phyloP scores from a whole-genome alignment of 2,113 vertebrate genomes.

The Xiphophorus couchianus region DNA sequence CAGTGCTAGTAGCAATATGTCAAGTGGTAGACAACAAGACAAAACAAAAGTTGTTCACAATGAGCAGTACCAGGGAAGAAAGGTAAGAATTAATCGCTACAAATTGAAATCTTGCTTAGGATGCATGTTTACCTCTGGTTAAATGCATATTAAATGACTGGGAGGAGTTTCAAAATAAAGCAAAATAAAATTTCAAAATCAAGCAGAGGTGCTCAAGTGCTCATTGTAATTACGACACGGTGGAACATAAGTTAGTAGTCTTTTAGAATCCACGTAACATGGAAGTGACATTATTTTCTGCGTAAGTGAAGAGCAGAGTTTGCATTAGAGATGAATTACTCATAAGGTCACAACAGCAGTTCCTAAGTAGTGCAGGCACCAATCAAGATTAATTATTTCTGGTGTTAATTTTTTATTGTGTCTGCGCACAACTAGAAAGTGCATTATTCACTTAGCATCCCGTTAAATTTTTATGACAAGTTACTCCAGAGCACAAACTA shows the following conservation, averaged over 20 bases:
- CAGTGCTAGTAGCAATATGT: slow-evolving; percentile 53
- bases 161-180: slow-evolving; percentile 73
- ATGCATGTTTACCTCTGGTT: slow-evolving; percentile 83
- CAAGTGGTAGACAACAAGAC: slow-evolving; percentile 61
- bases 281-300: slow-evolving; percentile 74
- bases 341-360: slow-evolving; percentile 82
- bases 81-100: slow-evolving; percentile 82
- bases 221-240: slow-evolving; percentile 73
- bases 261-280: slow-evolving; percentile 80
- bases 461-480: slow-evolving; percentile 89
- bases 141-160: slow-evolving; percentile 81
- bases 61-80: slow-evolving; percentile 68
- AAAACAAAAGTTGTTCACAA: slow-evolving; percentile 71
- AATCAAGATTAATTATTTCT: slow-evolving; percentile 91
- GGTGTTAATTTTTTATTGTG: slow-evolving; percentile 90
- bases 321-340: slow-evolving; percentile 87
- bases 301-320: slow-evolving; percentile 74
- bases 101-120: slow-evolving; percentile 77
- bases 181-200: slow-evolving; percentile 71
- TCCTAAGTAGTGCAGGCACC: slow-evolving; percentile 85
- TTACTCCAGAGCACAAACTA: slow-evolving; percentile 81
- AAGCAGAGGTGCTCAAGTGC: slow-evolving; percentile 57
- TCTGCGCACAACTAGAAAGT: slow-evolving; percentile 86
- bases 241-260: slow-evolving; percentile 82
- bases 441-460: slow-evolving; percentile 89